Percentiles rank a stretch among this genome's conserved stretches.
Evolutionary conservation across 2,113 vertebrate species (phyloP).

Genomic region (Henicopernis longicauda): DNA sequence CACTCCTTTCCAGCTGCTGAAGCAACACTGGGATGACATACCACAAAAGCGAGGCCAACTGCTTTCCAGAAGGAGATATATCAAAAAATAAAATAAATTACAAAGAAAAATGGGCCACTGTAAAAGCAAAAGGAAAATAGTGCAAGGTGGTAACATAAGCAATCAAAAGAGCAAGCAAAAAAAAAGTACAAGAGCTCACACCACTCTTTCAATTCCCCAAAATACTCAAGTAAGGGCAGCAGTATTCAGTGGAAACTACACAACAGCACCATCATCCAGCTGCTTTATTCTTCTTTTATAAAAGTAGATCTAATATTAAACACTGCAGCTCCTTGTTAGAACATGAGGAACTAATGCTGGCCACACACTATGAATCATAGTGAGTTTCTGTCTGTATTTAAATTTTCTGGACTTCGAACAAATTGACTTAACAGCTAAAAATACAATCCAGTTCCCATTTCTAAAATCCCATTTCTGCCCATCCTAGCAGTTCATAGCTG

Average conservation of each 20-base stretch:
- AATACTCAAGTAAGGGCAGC: not conserved
- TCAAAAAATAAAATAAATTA: not conserved
- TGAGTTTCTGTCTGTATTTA: not conserved
- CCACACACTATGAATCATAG: not conserved
- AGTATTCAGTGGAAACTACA: not conserved
- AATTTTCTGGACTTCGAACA: not conserved
- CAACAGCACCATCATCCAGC: not conserved
- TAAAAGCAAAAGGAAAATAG: not conserved
- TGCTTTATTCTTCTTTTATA: not conserved
- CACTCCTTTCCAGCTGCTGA: not conserved
- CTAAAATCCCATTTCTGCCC: not conserved
- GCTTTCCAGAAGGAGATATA: not conserved
- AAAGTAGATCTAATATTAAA: not conserved
- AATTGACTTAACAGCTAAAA: constrained; percentile 33
- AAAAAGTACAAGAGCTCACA: not conserved
- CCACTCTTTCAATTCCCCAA: not conserved
- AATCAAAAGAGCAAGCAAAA: not conserved
- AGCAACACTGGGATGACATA: not conserved
- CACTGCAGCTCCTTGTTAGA: not conserved
- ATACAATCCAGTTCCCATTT: not conserved
- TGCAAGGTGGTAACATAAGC: not conserved
- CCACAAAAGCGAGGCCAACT: not conserved
- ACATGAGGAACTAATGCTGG: not conserved
- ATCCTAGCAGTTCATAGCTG: not conserved
- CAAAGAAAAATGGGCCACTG: not conserved